Evolutionary conservation across 2,797 vertebrate species (phyloP), one percentile per base, ranked within the genome.

Genomic region (Lophius americanus): DNA sequence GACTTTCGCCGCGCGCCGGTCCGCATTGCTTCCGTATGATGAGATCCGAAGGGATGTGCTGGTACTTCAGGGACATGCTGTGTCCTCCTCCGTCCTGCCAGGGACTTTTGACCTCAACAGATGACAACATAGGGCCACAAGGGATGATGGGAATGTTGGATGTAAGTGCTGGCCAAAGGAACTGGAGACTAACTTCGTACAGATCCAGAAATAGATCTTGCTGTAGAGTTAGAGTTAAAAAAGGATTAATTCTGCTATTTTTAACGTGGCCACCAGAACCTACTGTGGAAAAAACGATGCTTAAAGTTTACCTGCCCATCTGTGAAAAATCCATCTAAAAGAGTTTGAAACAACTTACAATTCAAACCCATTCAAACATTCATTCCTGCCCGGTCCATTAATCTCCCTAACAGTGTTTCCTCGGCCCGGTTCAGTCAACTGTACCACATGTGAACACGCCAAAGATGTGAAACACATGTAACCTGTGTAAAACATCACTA

Each of bases 61-160:
- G 14, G 64, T 56, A 76, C 75, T 80, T 63, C 54, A 8, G 78
- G 78, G 79, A 52, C 78, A 67, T 23, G 79, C 78, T 79, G 80
- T 51, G 81, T 81, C 80, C 81, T 88, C 78, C 57, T 76, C 75
- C 39, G 11, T 64, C 42, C 80, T 78, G 84, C 79, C 84, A 60
- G 71, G 35, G 78, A 81, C 82, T 65, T 23, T 37, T 90, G 85
- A 88, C 88, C 85, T 87, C 81, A 67, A 62, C 86, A 88, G 78
- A 87, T 73, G 81, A 82, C 72, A 50, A 57, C 47, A 9, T 51
- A 48, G 2, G 50, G 61, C 64, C 71, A 74, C 43, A n/a, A 73
- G 53, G 32, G 35, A 51, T 5, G 35, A 55, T 9, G 52, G 67
- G 60, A 42, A 73, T 76, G 42, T 23, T 23, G 60, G 82, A 59